Conservation (phyloP, 2,797 vertebrate species). For the Coccyzus lansbergi region DNA sequence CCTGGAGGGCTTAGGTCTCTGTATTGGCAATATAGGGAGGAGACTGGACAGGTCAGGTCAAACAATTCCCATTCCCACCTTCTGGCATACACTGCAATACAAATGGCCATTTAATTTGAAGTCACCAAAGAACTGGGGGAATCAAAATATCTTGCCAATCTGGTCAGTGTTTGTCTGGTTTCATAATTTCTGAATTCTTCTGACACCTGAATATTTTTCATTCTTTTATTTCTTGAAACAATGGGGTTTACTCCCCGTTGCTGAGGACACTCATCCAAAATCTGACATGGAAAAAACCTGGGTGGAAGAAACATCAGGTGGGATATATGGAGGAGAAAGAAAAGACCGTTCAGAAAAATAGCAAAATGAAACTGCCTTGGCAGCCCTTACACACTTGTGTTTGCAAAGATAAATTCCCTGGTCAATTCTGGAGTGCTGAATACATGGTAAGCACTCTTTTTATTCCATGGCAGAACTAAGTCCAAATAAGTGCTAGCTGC, state of each 20-base stretch:
- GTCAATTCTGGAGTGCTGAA: not conserved
- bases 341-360: not conserved
- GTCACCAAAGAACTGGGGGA: not conserved
- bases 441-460: not conserved
- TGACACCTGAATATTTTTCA: not conserved
- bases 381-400: not conserved
- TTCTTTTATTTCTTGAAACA: not conserved
- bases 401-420: not conserved
- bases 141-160: not conserved
- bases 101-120: not conserved
- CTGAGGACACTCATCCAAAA: not conserved
- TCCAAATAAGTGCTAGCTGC: not conserved
- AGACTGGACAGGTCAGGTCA: not conserved
- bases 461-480: not conserved
- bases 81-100: not conserved
- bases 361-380: not conserved
- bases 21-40: rapidly evolving
- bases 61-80: not conserved
- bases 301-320: not conserved
- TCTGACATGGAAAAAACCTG: not conserved
- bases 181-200: not conserved
- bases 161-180: not conserved
- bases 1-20: not conserved
- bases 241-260: not conserved
- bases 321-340: not conserved